Base-by-base conservation (phyloP, 2,888 invertebrate species). In the Napeogenes sylphis region DNA sequence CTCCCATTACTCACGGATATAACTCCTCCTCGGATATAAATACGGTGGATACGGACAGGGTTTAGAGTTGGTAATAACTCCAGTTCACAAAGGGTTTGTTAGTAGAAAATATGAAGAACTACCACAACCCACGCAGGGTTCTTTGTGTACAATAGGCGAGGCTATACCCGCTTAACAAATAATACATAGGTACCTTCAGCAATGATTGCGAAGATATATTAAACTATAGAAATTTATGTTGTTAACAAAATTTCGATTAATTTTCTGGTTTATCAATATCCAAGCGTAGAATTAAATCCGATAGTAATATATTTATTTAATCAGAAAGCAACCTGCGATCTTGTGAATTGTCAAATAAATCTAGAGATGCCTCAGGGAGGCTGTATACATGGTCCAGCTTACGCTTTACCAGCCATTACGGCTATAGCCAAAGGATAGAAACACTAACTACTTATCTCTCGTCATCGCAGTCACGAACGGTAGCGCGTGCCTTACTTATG, bases 41-140 rank as follows among this genome's bases (percentile, higher is more conserved):
- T 87, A 88, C 75, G 72, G 80, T 73, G 78, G 75, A 78, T 77
- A 79, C 79, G 76, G 87, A 87, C 87, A 84, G 84, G 81, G 79
- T 85, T 87, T 87, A 85, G 78, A 77, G 81, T 77, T 75, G 76
- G 75, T 80, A 79, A 86, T 84, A 85, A 78, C 87, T 81, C 73
- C 73, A 66, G 65, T 68, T 72, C 79, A 89, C 87, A 89, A 90
- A 87, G 86, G 88, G 88, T 89, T 90, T 90, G 90, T 90, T 90
- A 90, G 89, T 82, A 80, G 84, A 85, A 83, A 78, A 82, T 86
- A 87, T 88, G 86, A 85, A 83, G 81, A 78, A 86, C 80, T 78
- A 75, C 78, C 75, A 75, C 76, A 80, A 83, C 87, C 84, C 83
- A 85, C 86, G 86, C 84, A 69, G 69, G 71, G 74, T 77, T 75